Evolutionary conservation across 2,888 invertebrate species (phyloP), one percentile per base, ranked within the genome.

Genomic region (Baronia brevicornis): DNA sequence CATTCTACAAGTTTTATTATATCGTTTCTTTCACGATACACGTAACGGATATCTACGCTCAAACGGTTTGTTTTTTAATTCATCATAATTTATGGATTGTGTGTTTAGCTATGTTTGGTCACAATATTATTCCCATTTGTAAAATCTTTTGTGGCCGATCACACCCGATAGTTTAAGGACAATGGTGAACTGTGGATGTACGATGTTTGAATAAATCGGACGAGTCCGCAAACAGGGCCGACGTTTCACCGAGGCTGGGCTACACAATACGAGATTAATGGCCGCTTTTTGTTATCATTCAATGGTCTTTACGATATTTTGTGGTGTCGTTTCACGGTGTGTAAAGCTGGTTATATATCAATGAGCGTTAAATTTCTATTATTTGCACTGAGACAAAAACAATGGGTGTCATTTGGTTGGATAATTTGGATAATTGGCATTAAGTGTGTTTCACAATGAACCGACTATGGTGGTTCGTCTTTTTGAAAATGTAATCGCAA

Each of bases 241-340:
- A 62, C 64, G 62, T 60, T 61, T 67, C 67, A 60, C 65, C 64
- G 61, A 54, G 59, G 57, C 62, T 63, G 54, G 59, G 57, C 62
- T 63, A 55, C 68, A 82, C 82, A 82, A 79, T 79, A 61, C 62
- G 70, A 75, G 82, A 82, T 82, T 82, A 80, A 82, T 82, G 75
- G 67, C 63, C 50, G 54, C 70, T 71, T 74, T 75, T 77, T 80
- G 79, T 79, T 71, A 74, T 67, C 69, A 61, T 57, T 58, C 60
- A 67, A 73, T 73, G 69, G 65, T 79, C 73, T 79, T 80, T 70
- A 72, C 68, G 60, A n/a, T 60, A 56, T 68, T 78, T 75, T 77
- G 78, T 73, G 66, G 71, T 60, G 66, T 78, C 77, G 73, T 79
- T 80, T 80, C 78, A 79, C 68, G 75, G 71, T 70, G 71, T 68